These are phyloP conservation scores for Miopithecus talapoin DNA, from an alignment of 2,797 vertebrate species.

Conservation along the genomic window DNA sequence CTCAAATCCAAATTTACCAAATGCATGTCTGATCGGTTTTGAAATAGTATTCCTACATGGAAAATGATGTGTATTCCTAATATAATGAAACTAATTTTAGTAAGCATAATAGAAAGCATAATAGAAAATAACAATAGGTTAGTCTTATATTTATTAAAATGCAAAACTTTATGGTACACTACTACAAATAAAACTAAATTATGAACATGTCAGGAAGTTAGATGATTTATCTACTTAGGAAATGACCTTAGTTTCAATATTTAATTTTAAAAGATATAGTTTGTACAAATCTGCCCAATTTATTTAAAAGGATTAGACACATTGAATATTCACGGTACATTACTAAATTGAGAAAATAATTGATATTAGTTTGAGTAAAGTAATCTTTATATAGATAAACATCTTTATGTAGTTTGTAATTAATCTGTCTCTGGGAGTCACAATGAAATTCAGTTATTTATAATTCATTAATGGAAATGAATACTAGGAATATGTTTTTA, in stretches of 20 bases:
- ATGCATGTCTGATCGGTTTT: background rate
- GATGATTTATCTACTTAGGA: background rate
- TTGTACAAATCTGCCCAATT: background rate
- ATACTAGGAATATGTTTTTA: background rate
- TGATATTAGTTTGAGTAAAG: background rate
- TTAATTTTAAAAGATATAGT: background rate
- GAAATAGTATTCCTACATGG: background rate
- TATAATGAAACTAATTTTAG: background rate
- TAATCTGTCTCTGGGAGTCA: background rate
- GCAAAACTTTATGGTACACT: background rate
- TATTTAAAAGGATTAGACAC: background rate
- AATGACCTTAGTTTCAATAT: background rate
- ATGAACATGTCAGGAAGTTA: background rate
- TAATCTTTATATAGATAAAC: background rate
- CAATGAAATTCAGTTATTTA: background rate
- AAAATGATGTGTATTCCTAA: background rate
- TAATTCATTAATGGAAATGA: background rate
- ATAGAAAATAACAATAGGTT: background rate
- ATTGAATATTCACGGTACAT: background rate
- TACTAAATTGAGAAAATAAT: background rate
- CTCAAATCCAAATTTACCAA: background rate
- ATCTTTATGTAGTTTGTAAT: background rate
- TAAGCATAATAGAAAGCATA: background rate
- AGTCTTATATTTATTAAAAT: background rate
- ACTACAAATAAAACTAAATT: background rate